Base-by-base conservation (phyloP, 2,888 invertebrate species). In the Brachycybe producta region DNA sequence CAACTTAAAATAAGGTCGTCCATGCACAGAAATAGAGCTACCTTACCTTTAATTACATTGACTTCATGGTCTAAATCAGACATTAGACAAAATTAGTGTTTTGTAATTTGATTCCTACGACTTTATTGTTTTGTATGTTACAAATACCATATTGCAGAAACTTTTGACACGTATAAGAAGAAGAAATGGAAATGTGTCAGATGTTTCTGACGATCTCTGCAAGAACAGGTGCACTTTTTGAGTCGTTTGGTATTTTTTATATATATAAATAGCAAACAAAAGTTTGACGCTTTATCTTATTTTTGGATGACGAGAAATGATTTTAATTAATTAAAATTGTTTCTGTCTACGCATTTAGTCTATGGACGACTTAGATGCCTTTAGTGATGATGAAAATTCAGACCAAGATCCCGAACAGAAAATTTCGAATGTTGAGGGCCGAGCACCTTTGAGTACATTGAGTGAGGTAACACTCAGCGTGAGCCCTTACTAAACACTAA, bases 391-490 rank as follows among this genome's bases (percentile, higher is more conserved):
- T 21, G 45, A 45, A n/a, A 23, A 26, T 27, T 26, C 21, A 15
- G 43, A 45, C 23, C 34, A 26, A 15, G 34, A 45, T 21, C 45
- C 32, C 2, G 34, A 45, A 26, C 8, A 24, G 5, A 26, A 35
- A 8, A 8, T 8, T 35, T 26, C 17, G 3, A 11, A 32, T 32
- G 21, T 19, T 13, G 26, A 26, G 23, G 35, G n/a, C n/a, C 45
- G 45, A 13, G 35, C 45, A 35, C 45, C 45, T 8, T 26, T 45
- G 21, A 45, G 45, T 13, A 34, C 34, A 21, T 32, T 45, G 23
- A 45, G 45, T 23, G 45, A 45, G 45, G 45, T 45, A 45, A 45
- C 15, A 38, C 32, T 32, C 32, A 11, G 32, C n/a, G 32, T 32
- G 32, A 32, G n/a, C 32, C 11, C n/a, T 32, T 32, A 32, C 32